Evolutionary conservation across 2,797 vertebrate species (phyloP).

Genomic region (Poecilia picta): DNA sequence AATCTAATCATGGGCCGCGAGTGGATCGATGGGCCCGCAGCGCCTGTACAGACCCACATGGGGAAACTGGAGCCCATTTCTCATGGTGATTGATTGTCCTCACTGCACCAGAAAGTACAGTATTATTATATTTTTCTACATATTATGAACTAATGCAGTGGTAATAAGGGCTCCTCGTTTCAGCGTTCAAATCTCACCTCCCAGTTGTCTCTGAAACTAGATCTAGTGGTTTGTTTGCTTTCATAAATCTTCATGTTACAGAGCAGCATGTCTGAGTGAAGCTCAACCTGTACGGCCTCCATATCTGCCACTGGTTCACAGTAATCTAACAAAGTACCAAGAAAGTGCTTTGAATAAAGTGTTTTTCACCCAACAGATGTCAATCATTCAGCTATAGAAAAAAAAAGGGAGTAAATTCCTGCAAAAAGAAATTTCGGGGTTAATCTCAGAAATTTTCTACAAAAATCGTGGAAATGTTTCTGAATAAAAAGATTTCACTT

Average conservation of each 20-base stretch:
- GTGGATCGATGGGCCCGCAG: slow-evolving; percentile 39
- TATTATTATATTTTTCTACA: background rate
- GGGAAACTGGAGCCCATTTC: slow-evolving; percentile 28
- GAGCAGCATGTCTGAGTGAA: background rate
- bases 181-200: background rate
- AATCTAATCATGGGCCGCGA: slow-evolving; percentile 38
- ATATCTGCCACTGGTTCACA: background rate
- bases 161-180: background rate
- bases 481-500: no score
- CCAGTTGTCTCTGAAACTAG: background rate
- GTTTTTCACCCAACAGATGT: background rate
- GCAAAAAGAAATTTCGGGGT: no score
- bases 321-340: background rate
- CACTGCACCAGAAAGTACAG: background rate
- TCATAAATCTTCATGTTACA: background rate
- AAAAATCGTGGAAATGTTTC: no score
- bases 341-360: background rate
- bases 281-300: background rate
- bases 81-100: slow-evolving; percentile 44
- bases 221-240: background rate
- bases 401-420: no score
- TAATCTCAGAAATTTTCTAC: no score
- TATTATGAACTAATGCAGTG: slow-evolving; percentile 19
- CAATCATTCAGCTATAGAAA: no score
- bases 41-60: background rate